Percentiles rank a stretch among this genome's conserved stretches.
These are phyloP conservation scores for Dilophus febrilis DNA, from an alignment of 2,888 invertebrate species.

Conservation along the genomic window DNA sequence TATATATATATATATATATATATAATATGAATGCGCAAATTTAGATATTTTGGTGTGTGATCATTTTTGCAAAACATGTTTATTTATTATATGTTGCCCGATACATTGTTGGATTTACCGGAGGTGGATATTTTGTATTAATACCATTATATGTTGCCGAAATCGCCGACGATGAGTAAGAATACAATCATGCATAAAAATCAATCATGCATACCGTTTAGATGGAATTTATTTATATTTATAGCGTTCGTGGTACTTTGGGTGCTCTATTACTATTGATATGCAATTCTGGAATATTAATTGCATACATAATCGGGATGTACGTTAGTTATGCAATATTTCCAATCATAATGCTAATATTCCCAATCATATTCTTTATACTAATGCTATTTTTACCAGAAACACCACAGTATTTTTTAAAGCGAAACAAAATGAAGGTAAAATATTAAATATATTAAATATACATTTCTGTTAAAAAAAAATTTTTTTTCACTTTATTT, in stretches of 20 bases:
- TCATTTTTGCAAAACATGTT: neutral
- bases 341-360: slow-evolving; percentile 16
- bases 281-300: slow-evolving; percentile 19
- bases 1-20: too few relatives aligned
- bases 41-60: neutral
- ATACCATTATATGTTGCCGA: slow-evolving; percentile 23
- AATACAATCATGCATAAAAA: slow-evolving; percentile 6
- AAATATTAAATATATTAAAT: neutral
- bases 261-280: slow-evolving; percentile 18
- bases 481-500: neutral
- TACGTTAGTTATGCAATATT: slow-evolving; percentile 16
- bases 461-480: neutral
- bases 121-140: slow-evolving; percentile 19
- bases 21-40: too few relatives aligned
- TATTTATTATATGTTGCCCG: slow-evolving; percentile 22
- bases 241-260: slow-evolving; percentile 6
- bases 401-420: slow-evolving; percentile 19
- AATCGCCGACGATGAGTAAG: slow-evolving; percentile 16
- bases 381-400: slow-evolving; percentile 24
- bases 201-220: neutral
- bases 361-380: slow-evolving; percentile 19
- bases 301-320: slow-evolving; percentile 18
- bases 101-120: slow-evolving; percentile 19
- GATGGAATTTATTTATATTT: neutral
- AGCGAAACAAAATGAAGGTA: neutral